Conservation (phyloP, 1,140 invertebrate species). For the Hycleus phaleratus region DNA sequence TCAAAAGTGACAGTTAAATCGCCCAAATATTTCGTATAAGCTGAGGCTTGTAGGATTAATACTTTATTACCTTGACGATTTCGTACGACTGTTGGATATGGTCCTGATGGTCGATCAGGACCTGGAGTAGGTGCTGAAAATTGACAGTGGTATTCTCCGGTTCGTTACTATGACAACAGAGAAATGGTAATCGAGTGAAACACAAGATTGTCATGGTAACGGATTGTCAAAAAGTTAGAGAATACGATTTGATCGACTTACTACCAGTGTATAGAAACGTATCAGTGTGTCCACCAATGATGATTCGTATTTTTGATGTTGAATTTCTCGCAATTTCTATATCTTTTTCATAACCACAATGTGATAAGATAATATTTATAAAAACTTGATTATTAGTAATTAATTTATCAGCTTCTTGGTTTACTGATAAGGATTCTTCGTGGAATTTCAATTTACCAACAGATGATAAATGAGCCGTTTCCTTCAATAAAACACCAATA, state of each 20-base stretch:
- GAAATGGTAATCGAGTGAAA: too few species aligned
- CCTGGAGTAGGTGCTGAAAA: constrained; percentile 18
- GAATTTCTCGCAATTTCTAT: constrained; percentile 58
- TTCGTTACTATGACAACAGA: background rate
- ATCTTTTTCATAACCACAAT: constrained; percentile 50
- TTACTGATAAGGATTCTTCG: constrained; percentile 39
- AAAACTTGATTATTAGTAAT: constrained; percentile 34
- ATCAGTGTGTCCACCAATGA: constrained; percentile 81
- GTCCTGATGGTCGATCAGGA: constrained; percentile 43
- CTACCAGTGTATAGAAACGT: constrained; percentile 38
- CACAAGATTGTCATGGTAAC: too few species aligned
- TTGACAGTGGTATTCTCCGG: too few species aligned
- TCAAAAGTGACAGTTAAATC: constrained; percentile 67
- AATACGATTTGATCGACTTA: background rate
- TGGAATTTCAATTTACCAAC: constrained; percentile 42
- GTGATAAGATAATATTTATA: constrained; percentile 46
- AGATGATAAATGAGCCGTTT: constrained; percentile 39
- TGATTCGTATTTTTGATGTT: constrained; percentile 55
- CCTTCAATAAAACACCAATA: constrained; percentile 65
- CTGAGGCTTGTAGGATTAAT: constrained; percentile 61
- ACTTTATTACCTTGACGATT: constrained; percentile 47
- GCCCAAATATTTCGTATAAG: constrained; percentile 67
- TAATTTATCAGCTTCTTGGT: constrained; percentile 31
- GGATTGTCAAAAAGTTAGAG: background rate
- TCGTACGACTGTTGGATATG: constrained; percentile 44